Percentiles rank a stretch among this genome's conserved stretches.
phyloP scores from a whole-genome alignment of 2,888 invertebrate species.

The Empis stercorea region DNA sequence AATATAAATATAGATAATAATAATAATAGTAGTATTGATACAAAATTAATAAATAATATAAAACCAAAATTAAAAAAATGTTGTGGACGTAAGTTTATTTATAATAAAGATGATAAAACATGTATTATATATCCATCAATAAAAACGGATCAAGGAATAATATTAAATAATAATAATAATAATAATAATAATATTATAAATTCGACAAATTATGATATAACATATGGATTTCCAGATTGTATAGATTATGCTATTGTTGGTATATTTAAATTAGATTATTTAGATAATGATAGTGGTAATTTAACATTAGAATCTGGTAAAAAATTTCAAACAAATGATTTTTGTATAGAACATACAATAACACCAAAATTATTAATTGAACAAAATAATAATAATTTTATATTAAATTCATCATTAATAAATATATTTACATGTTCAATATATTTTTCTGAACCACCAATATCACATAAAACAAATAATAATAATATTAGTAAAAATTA shows the following conservation, averaged over 20 bases:
- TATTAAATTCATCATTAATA: conserved; percentile 19
- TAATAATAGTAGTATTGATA: no score
- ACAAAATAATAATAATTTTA: no score
- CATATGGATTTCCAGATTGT: conserved; percentile 26
- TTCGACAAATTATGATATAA: conserved; percentile 20
- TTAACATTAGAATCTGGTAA: conserved; percentile 39
- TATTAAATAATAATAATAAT: background rate
- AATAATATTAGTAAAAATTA: background rate
- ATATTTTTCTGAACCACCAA: conserved; percentile 34
- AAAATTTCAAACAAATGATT: conserved; percentile 15
- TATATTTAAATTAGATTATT: conserved; percentile 39
- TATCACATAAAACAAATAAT: conserved; percentile 11
- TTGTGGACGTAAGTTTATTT: conserved; percentile 52
- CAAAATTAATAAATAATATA: conserved; percentile 14
- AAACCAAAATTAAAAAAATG: conserved; percentile 49
- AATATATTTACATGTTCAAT: conserved; percentile 52
- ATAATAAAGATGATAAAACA: conserved; percentile 42
- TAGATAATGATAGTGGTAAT: conserved; percentile 41
- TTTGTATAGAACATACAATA: conserved; percentile 18
- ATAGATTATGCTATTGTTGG: conserved; percentile 33
- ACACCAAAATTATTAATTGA: background rate
- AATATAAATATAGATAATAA: no score
- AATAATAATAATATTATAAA: conserved; percentile 13
- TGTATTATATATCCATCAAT: conserved; percentile 26
- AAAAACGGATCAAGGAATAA: background rate